Evolutionary conservation across 2,113 vertebrate species (phyloP).

Genomic region (Notarius lentiginosus): DNA sequence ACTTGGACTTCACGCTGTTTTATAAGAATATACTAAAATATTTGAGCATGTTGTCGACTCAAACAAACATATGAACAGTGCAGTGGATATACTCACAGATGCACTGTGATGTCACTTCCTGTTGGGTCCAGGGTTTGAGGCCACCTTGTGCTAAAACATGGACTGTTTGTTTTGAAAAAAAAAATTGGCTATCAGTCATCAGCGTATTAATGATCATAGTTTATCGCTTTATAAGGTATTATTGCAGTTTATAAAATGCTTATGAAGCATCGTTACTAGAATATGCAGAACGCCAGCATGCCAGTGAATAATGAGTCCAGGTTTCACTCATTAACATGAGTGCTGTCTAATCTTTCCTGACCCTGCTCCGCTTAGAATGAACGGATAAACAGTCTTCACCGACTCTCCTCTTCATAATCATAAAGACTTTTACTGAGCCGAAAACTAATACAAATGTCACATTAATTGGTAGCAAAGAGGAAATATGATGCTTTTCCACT

Average conservation of each 20-base stretch:
- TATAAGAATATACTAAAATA: background rate
- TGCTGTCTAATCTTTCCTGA: background rate
- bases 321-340: background rate
- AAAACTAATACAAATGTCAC: slow-evolving; percentile 24
- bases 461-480: slow-evolving; percentile 38
- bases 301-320: background rate
- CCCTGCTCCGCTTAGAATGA: background rate
- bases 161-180: background rate
- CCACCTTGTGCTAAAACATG: background rate
- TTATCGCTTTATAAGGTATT: background rate
- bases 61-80: background rate
- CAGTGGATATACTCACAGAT: background rate
- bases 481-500: slow-evolving; percentile 40
- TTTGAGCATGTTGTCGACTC: too few relatives aligned
- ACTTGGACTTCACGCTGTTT: background rate
- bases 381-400: background rate
- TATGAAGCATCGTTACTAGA: background rate
- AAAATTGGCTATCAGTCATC: background rate
- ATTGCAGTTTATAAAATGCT: background rate
- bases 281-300: too few relatives aligned
- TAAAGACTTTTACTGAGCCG: slow-evolving; percentile 10
- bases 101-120: slow-evolving; percentile 13
- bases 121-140: background rate
- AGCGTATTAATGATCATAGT: background rate
- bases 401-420: background rate